A percentile compares a stretch with the other conserved stretches of the same genome.
These are phyloP conservation scores for Siniperca scherzeri DNA, from an alignment of 2,797 vertebrate genomes.

Conservation along the genomic window DNA sequence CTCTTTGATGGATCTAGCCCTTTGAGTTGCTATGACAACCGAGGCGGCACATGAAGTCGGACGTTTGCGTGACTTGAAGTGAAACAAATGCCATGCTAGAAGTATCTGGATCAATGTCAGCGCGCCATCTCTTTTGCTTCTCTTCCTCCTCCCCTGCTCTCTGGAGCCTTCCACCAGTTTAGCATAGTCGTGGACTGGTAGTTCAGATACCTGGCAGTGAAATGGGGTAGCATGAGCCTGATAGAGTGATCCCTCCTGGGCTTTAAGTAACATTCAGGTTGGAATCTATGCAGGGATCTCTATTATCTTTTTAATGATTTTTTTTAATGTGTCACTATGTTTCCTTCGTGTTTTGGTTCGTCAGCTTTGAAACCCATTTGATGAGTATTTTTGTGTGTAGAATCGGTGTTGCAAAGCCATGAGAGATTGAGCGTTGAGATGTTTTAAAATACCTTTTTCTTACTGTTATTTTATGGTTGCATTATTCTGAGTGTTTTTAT, in stretches of 20 bases:
- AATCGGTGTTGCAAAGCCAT: conserved; percentile 66
- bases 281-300: conserved; percentile 78
- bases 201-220: conserved; percentile 44
- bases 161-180: conserved; percentile 28
- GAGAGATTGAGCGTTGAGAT: conserved; percentile 63
- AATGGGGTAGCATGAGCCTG: conserved; percentile 28
- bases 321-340: conserved; percentile 31
- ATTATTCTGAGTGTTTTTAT: conserved; percentile 30
- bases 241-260: conserved; percentile 45
- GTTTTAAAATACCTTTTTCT: conserved; percentile 41
- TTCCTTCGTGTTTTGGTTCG: conserved; percentile 41
- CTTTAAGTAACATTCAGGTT: conserved; percentile 70
- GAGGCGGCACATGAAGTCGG: conserved; percentile 42
- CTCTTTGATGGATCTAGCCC: conserved; percentile 42
- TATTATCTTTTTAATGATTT: conserved; percentile 9
- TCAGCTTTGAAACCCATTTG: conserved; percentile 49
- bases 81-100: conserved; percentile 55
- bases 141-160: conserved; percentile 6
- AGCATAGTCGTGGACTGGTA: conserved; percentile 32
- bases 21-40: conserved; percentile 67
- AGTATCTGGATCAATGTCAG: conserved; percentile 50
- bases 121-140: conserved; percentile 25
- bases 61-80: conserved; percentile 47
- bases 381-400: conserved; percentile 22
- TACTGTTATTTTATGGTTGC: conserved; percentile 44